A percentile compares a stretch with the other conserved stretches of the same genome.
phyloP scores from a whole-genome alignment of 2,888 invertebrate species.

The Labia minor region DNA sequence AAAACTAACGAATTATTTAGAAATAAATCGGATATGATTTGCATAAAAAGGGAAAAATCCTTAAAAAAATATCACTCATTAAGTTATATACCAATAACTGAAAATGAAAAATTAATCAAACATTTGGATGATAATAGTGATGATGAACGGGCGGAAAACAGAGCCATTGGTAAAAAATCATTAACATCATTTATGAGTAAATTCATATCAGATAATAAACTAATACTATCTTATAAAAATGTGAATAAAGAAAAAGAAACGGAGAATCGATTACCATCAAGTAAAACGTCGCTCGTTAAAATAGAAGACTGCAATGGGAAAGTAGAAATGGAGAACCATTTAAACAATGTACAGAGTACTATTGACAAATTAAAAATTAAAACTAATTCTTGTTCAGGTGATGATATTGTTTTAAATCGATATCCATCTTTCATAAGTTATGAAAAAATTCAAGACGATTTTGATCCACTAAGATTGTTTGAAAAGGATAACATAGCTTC shows the following conservation, averaged over 20 bases:
- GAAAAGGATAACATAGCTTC: not conserved
- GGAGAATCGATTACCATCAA: no score
- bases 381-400: not conserved
- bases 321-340: not conserved
- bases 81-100: no score
- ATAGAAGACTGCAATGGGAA: not conserved
- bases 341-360: not conserved
- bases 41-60: no score
- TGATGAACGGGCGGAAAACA: not conserved
- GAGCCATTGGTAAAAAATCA: not conserved
- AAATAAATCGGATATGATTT: no score
- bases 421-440: not conserved
- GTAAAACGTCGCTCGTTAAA: no score
- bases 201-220: no score
- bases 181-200: not conserved
- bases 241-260: no score
- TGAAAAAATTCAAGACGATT: not conserved
- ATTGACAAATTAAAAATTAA: not conserved
- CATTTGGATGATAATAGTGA: conserved; percentile 7
- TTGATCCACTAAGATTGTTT: not conserved
- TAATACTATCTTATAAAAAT: no score
- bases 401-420: not conserved
- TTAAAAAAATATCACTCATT: no score
- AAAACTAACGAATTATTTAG: no score
- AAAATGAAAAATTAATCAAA: not conserved